A percentile compares a stretch with the other conserved stretches of the same genome.
These are phyloP conservation scores for Acronicta aceris DNA, from an alignment of 2,888 invertebrate genomes.

Conservation along the genomic window DNA sequence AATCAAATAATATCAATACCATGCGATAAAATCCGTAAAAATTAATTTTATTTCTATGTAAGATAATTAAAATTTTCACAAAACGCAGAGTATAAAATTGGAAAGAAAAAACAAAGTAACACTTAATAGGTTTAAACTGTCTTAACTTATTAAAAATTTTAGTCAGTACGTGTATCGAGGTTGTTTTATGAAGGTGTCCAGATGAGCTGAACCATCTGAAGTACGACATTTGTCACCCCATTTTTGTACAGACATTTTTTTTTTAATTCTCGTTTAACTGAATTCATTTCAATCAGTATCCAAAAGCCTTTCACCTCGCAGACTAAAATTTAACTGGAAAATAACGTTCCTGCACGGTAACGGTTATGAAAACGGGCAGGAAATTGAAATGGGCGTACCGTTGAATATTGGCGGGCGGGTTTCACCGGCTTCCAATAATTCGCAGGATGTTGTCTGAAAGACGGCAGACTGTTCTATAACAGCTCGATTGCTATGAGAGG, in stretches of 20 bases:
- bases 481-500: slow-evolving; percentile 33
- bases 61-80: too few relatives aligned
- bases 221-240: background rate
- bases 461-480: slow-evolving; percentile 51
- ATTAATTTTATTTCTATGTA: too few relatives aligned
- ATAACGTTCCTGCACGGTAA: slow-evolving; percentile 61
- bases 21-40: too few relatives aligned
- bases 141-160: too few relatives aligned
- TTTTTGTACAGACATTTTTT: background rate
- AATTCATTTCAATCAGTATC: slow-evolving; percentile 43
- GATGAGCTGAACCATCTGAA: too few relatives aligned
- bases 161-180: too few relatives aligned
- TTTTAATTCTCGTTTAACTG: slow-evolving; percentile 8
- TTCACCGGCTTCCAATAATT: slow-evolving; percentile 74
- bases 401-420: slow-evolving; percentile 77
- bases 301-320: slow-evolving; percentile 49
- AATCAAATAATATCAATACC: too few relatives aligned
- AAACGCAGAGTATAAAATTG: too few relatives aligned
- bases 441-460: slow-evolving; percentile 75
- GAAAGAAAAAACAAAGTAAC: too few relatives aligned
- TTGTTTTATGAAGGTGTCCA: too few relatives aligned
- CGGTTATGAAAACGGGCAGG: slow-evolving; percentile 78
- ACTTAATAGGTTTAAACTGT: too few relatives aligned
- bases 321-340: slow-evolving; percentile 57
- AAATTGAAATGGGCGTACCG: slow-evolving; percentile 86